These are phyloP conservation scores for Trypoxylon attenuatum DNA, from an alignment of 2,888 invertebrate genomes.

Conservation along the genomic window DNA sequence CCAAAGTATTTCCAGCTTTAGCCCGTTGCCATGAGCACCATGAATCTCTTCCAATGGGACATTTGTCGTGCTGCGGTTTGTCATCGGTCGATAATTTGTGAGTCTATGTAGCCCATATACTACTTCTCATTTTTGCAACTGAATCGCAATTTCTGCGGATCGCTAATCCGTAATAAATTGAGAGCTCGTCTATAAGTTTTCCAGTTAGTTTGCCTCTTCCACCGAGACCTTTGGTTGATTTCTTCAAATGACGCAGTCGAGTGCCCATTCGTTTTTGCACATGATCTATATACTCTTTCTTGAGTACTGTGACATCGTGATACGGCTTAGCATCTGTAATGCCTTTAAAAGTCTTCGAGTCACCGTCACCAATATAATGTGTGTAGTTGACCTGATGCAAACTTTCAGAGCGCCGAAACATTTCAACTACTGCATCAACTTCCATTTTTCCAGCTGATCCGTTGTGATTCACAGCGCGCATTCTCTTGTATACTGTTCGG, in stretches of 20 bases:
- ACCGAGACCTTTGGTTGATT: neutral
- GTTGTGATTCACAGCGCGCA: constrained; percentile 15
- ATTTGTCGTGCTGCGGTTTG: neutral
- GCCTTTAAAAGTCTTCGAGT: constrained; percentile 40
- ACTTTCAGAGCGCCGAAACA: constrained; percentile 39
- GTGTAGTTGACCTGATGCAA: constrained; percentile 26
- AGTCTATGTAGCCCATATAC: neutral
- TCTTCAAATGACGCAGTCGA: neutral
- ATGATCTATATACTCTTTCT: constrained; percentile 10
- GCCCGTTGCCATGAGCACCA: neutral
- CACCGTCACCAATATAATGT: constrained; percentile 43
- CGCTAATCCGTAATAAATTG: neutral
- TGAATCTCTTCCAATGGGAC: neutral
- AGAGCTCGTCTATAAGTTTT: neutral
- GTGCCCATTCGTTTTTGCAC: constrained; percentile 5
- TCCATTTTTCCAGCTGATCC: constrained; percentile 48
- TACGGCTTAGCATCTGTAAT: constrained; percentile 29
- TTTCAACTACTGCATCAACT: constrained; percentile 45
- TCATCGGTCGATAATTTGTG: neutral
- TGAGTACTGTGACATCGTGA: constrained; percentile 24
- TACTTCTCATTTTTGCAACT: neutral
- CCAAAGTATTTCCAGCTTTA: neutral
- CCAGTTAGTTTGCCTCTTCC: neutral
- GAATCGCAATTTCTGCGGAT: neutral
- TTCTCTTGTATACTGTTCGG: neutral